phyloP scores from a whole-genome alignment of 2,113 vertebrate genomes.

The Aepyceros melampus region DNA sequence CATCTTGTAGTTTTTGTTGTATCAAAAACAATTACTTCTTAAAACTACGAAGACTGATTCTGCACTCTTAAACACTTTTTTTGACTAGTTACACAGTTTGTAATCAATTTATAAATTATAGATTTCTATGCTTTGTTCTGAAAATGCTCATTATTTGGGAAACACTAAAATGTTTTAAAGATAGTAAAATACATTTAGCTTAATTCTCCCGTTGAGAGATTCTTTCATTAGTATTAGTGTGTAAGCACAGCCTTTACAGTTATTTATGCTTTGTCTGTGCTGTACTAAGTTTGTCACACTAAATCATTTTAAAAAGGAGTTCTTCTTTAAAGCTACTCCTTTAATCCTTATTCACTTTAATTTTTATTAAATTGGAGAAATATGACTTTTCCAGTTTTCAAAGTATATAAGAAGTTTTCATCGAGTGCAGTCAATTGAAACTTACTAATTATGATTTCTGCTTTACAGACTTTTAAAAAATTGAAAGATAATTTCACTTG shows the following conservation, averaged over 20 bases:
- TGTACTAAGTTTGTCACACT: background rate
- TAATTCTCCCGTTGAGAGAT: background rate
- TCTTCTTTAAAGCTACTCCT: background rate
- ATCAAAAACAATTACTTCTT: constrained; percentile 1
- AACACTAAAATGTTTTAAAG: constrained; percentile 3
- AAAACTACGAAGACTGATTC: background rate
- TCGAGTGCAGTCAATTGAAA: background rate
- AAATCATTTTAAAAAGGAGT: background rate
- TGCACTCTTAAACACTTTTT: background rate
- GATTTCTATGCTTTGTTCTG: background rate
- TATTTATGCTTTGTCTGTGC: background rate
- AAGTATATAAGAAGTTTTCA: background rate
- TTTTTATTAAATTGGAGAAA: background rate
- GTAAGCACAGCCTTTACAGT: background rate
- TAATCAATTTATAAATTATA: background rate
- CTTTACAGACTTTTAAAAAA: background rate
- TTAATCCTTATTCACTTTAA: background rate
- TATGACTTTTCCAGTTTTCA: background rate
- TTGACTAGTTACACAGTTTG: background rate
- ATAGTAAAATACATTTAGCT: background rate
- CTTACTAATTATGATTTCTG: background rate
- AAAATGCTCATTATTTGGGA: background rate
- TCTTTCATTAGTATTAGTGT: background rate
- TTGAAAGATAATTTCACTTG: background rate
- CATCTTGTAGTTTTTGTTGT: background rate